Evolutionary conservation across 2,888 invertebrate species (phyloP), one percentile per base, ranked within the genome.

Genomic region (Gisinianus flammeolus): DNA sequence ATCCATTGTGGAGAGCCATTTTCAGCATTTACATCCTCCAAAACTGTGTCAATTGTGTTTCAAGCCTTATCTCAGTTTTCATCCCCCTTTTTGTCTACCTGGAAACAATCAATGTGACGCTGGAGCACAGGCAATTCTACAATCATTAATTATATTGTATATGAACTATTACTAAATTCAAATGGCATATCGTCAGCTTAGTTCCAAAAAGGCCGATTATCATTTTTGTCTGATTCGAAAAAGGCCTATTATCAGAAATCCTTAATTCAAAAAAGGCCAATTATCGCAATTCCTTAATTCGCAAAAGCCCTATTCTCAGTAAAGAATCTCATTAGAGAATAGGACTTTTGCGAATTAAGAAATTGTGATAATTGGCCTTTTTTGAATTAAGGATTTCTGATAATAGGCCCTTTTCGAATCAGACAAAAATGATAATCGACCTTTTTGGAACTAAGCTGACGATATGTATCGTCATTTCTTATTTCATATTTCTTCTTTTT

Each of bases 81-180:
- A 8, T 58, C 8, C 56, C 24, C 22, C 19, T 58, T n/a, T n/a
- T 58, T 2, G 16, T 58, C 2, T 58, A 58, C 6, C 24, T 58
- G 56, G 56, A 58, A 58, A 58, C 56, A n/a, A 58, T 58, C 8
- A 58, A 58, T 58, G 26, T 44, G 19, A 35, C 44, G 1, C 44
- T 70, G 52, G n/a, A 70, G 26, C 52, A 70, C n/a, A 44, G 70
- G 70, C 52, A 70, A n/a, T n/a, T n/a, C n/a, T n/a, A n/a, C n/a
- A n/a, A n/a, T n/a, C n/a, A n/a, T n/a, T n/a, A n/a, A n/a, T n/a
- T n/a, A n/a, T n/a, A n/a, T 26, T 19, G 56, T 16, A 4, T 44
- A 6, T 35, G 5, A 35, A 35, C 12, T 44, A 44, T 44, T 2
- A n/a, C n/a, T n/a, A n/a, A n/a, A n/a, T n/a, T n/a, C n/a, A n/a